These are phyloP conservation scores for Heloderma charlesbogerti DNA, from an alignment of 2,113 vertebrate species.

Conservation along the genomic window DNA sequence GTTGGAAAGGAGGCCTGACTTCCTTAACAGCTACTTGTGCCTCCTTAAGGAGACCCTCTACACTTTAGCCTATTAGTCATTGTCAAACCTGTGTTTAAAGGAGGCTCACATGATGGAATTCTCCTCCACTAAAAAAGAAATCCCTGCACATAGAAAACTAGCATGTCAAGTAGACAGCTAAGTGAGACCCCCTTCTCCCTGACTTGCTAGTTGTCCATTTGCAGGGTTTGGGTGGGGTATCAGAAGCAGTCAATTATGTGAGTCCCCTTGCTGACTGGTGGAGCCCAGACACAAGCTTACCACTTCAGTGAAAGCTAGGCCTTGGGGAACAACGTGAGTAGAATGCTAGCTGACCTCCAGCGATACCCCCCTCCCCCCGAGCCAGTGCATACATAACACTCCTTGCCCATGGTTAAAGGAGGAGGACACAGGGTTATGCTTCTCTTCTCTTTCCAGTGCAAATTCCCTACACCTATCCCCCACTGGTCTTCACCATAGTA, in stretches of 20 bases:
- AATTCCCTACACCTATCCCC: background rate
- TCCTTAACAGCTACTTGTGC: background rate
- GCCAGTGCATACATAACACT: background rate
- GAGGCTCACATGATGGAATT: background rate
- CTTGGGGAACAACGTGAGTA: background rate
- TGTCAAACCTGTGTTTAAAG: background rate
- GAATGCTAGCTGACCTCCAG: background rate
- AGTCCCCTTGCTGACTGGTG: background rate
- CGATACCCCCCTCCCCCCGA: background rate
- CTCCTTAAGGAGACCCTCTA: background rate
- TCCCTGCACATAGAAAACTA: background rate
- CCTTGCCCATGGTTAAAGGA: background rate
- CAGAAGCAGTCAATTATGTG: background rate
- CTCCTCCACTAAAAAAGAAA: no score
- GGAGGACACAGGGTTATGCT: background rate
- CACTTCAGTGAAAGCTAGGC: background rate
- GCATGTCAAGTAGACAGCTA: background rate
- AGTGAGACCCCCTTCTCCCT: background rate
- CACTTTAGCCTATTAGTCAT: background rate
- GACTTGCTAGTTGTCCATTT: background rate
- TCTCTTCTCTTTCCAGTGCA: background rate
- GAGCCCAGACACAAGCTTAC: background rate
- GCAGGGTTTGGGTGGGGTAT: background rate
- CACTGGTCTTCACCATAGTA: background rate
- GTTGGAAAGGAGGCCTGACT: background rate